These are phyloP conservation scores for Tenthredo livida DNA, from an alignment of 2,888 invertebrate genomes.

Conservation along the genomic window DNA sequence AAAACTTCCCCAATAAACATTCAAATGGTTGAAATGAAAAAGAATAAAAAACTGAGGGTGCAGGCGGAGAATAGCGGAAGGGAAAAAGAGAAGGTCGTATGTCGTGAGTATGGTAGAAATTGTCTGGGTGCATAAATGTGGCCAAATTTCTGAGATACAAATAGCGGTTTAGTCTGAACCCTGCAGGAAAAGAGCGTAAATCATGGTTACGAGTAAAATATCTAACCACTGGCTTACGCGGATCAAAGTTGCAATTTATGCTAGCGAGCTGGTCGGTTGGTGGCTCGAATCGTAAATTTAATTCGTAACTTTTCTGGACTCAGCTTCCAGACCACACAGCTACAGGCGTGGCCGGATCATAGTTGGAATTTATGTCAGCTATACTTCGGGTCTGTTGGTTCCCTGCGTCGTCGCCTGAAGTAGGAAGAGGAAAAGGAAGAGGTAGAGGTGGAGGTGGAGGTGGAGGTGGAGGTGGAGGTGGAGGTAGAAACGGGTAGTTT, in stretches of 20 bases:
- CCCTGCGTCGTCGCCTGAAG: slow-evolving; percentile 10
- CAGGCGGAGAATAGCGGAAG: background rate
- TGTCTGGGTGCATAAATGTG: background rate
- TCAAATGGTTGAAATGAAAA: background rate
- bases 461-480: background rate
- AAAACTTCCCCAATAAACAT: background rate
- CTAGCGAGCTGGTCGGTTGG: background rate
- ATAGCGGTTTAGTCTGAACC: background rate
- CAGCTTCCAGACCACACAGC: background rate
- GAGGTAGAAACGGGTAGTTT: background rate
- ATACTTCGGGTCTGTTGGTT: slow-evolving; percentile 24
- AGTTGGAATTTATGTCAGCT: slow-evolving; percentile 50
- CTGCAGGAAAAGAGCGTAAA: slow-evolving; percentile 20
- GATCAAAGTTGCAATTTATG: slow-evolving; percentile 46
- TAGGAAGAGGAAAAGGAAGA: background rate
- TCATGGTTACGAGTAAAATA: slow-evolving; percentile 40
- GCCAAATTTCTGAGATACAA: background rate
- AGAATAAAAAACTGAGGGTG: background rate
- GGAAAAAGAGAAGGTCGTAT: background rate
- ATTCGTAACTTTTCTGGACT: slow-evolving; percentile 41
- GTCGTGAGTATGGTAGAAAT: background rate
- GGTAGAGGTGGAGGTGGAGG: background rate
- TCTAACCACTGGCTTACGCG: slow-evolving; percentile 21
- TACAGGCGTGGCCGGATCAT: slow-evolving; percentile 46
- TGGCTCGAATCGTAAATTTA: slow-evolving; percentile 43